Conservation (phyloP, 2,113 vertebrate species). For the Alethe castanea region DNA sequence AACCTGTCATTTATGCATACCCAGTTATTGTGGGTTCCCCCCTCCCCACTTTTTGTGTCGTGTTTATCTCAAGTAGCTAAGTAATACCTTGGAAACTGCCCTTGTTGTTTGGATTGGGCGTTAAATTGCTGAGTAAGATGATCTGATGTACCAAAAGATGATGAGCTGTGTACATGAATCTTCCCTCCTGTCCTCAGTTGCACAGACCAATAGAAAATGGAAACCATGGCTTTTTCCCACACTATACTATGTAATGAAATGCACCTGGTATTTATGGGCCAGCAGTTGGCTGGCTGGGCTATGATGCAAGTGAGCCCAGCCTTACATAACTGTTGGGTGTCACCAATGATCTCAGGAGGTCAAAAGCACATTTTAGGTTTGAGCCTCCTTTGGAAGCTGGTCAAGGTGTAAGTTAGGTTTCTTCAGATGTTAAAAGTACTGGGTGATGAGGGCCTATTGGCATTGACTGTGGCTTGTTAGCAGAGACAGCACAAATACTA, state of each 20-base stretch:
- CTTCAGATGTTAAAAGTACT: background rate
- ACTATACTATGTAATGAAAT: background rate
- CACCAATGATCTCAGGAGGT: background rate
- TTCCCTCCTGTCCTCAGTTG: background rate
- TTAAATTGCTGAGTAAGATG: background rate
- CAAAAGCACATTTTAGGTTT: background rate
- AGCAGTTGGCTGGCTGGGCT: background rate
- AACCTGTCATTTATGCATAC: background rate
- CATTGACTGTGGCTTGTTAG: background rate
- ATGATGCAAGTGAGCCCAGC: background rate
- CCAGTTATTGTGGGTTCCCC: background rate
- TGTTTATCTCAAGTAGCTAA: background rate
- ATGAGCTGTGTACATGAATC: background rate
- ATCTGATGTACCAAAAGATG: background rate
- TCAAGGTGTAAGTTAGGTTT: background rate
- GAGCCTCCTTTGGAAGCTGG: background rate
- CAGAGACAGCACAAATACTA: background rate
- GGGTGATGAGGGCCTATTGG: background rate
- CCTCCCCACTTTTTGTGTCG: background rate
- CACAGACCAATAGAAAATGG: background rate
- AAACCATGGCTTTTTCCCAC: background rate
- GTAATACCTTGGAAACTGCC: conserved; percentile 38
- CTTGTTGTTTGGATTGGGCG: background rate
- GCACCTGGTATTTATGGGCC: background rate
- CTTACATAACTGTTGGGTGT: background rate